Evolutionary conservation across 2,113 vertebrate species (phyloP).

Genomic region (Taxidea taxus): DNA sequence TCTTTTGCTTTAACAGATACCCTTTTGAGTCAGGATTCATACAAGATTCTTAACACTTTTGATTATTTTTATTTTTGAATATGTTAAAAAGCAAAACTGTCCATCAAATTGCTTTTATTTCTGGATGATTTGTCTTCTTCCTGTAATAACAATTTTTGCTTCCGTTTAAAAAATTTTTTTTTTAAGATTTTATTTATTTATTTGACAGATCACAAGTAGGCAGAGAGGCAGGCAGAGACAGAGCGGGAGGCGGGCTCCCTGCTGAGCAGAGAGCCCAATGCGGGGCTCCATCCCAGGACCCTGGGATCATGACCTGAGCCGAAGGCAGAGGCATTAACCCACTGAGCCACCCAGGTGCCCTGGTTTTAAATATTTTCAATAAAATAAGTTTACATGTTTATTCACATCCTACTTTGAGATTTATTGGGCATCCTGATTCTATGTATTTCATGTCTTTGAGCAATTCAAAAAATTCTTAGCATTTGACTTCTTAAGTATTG

Average conservation of each 20-base stretch:
- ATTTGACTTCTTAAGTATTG: neutral
- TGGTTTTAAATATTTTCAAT: neutral
- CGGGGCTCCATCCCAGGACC: too few relatives aligned
- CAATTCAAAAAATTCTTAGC: constrained; percentile 1
- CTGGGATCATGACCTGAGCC: too few relatives aligned
- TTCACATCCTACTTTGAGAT: neutral
- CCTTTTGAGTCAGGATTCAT: neutral
- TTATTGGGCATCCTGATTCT: neutral
- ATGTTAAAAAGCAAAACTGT: neutral
- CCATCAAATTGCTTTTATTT: neutral
- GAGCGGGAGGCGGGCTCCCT: too few relatives aligned
- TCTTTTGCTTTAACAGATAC: neutral
- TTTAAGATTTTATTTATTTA: too few relatives aligned
- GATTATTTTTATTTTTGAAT: neutral
- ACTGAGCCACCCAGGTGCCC: too few relatives aligned
- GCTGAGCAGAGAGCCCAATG: too few relatives aligned
- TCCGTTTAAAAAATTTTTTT: neutral
- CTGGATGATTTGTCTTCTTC: neutral
- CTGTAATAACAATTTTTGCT: neutral
- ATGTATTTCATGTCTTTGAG: neutral
- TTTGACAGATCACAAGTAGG: too few relatives aligned
- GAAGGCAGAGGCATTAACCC: too few relatives aligned
- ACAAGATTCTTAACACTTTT: neutral
- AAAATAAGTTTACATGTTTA: neutral
- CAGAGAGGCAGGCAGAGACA: too few relatives aligned